phyloP scores from a whole-genome alignment of 1,140 invertebrate species.

The Panagrolaimus sp. region DNA sequence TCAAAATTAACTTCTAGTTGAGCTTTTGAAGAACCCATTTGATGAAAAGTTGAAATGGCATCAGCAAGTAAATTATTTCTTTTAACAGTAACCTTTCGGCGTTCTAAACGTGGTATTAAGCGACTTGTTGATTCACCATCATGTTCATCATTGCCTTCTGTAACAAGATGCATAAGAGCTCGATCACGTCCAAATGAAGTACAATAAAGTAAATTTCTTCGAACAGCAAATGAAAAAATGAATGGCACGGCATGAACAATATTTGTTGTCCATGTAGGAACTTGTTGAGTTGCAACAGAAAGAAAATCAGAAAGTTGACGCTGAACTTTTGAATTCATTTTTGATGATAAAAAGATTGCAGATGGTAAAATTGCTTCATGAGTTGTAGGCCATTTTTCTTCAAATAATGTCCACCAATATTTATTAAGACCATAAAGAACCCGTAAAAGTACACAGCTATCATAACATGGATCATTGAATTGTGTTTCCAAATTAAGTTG shows the following conservation, averaged over 20 bases:
- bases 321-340: constrained; percentile 50
- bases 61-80: constrained; percentile 43
- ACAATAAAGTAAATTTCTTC: constrained; percentile 52
- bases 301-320: constrained; percentile 52
- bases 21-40: constrained; percentile 35
- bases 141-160: constrained; percentile 33
- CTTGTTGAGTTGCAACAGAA: constrained; percentile 53
- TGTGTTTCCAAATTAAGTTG: constrained; percentile 45
- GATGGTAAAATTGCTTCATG: constrained; percentile 38
- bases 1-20: constrained; percentile 51
- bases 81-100: constrained; percentile 48
- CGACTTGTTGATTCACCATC: constrained; percentile 37
- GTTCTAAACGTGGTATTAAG: constrained; percentile 50
- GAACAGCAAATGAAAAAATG: constrained; percentile 42
- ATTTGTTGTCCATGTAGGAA: constrained; percentile 47
- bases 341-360: constrained; percentile 41
- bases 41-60: constrained; percentile 43
- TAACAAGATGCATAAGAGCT: constrained; percentile 44
- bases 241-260: constrained; percentile 49
- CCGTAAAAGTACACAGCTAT: constrained; percentile 80
- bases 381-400: constrained; percentile 61
- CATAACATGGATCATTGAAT: constrained; percentile 79
- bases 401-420: constrained; percentile 84
- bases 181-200: constrained; percentile 53
- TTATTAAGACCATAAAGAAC: constrained; percentile 84